Evolutionary conservation across 2,888 invertebrate species (phyloP), one percentile per base, ranked within the genome.

Genomic region (Tortricodes alternella): DNA sequence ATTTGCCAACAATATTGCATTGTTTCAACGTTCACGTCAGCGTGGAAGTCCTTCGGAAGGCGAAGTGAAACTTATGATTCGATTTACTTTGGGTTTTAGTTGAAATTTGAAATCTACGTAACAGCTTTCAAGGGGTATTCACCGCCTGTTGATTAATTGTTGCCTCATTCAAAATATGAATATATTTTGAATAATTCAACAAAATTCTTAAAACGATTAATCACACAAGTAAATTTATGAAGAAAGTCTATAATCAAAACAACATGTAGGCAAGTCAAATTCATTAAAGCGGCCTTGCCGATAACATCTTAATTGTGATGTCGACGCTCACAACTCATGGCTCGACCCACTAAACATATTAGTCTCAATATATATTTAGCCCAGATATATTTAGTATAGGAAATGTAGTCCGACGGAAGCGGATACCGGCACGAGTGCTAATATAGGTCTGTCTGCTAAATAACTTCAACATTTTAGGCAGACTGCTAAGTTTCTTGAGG

Each of bases 271-370:
- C 41, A 43, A 19, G 49, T 48, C 59, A 56, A 59, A 56, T 59
- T 56, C 51, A 59, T 52, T 48, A 56, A n/a, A 46, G 21, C 35
- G 38, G 23, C 46, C 55, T 52, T 15, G 52, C 39, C 44, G 59
- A 60, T 60, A 56, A 44, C 52, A 60, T 60, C 59, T 57, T 32
- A 41, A 48, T 56, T 23, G 46, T 29, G 51, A 46, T 56, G 51
- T 56, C 37, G 44, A 51, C 43, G 48, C 55, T 49, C 49, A 29
- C 48, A 29, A 55, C 43, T 49, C 43, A 55, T 27, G 41, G 27
- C 21, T 18, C 41, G 55, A 49, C 55, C 48, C 48, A 49, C 55
- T 55, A 49, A 55, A 55, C 19, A 43, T 24, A 19, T 44, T 41
- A 39, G n/a, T n/a, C n/a, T n/a, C n/a, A n/a, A n/a, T n/a, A n/a